Evolutionary conservation across 92 coral and sea anemone genomes (phyloP).

Genomic region (Actinernus sp.): DNA sequence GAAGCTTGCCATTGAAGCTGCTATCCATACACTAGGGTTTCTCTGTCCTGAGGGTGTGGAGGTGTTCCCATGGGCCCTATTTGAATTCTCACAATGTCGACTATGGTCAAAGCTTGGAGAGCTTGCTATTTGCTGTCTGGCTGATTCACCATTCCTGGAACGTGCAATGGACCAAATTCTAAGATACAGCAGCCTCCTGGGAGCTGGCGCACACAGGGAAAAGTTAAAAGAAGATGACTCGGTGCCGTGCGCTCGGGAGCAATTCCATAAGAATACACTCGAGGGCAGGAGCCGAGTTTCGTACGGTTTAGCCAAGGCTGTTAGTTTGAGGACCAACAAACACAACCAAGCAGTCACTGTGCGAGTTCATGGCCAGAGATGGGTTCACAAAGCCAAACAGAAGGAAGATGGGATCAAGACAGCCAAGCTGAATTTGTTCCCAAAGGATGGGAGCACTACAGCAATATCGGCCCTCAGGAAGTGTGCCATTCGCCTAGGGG

Average conservation of each 20-base stretch:
- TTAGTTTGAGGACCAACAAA: too few species aligned
- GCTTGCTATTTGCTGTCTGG: slow-evolving; percentile 62
- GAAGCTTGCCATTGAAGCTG: slow-evolving; percentile 36
- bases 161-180: slow-evolving; percentile 42
- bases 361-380: not conserved
- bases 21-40: slow-evolving; percentile 28
- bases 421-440: slow-evolving; percentile 6
- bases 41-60: slow-evolving; percentile 5
- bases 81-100: slow-evolving; percentile 67
- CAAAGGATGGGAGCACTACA: slow-evolving; percentile 41
- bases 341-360: not conserved
- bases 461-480: slow-evolving; percentile 36
- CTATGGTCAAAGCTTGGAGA: slow-evolving; percentile 85
- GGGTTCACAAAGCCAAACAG: not conserved
- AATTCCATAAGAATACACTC: slow-evolving; percentile 4
- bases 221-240: not conserved
- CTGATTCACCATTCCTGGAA: slow-evolving; percentile 37
- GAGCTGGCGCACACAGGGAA: slow-evolving; percentile 14
- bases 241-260: not conserved
- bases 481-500: slow-evolving; percentile 66
- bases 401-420: not conserved
- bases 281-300: slow-evolving; percentile 45
- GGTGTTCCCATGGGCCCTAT: slow-evolving; percentile 45
- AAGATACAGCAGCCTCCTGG: slow-evolving; percentile 22
- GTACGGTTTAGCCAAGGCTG: slow-evolving; percentile 49